Conservation (phyloP, 2,888 invertebrate genomes). For the Trachelus troglodyta region DNA sequence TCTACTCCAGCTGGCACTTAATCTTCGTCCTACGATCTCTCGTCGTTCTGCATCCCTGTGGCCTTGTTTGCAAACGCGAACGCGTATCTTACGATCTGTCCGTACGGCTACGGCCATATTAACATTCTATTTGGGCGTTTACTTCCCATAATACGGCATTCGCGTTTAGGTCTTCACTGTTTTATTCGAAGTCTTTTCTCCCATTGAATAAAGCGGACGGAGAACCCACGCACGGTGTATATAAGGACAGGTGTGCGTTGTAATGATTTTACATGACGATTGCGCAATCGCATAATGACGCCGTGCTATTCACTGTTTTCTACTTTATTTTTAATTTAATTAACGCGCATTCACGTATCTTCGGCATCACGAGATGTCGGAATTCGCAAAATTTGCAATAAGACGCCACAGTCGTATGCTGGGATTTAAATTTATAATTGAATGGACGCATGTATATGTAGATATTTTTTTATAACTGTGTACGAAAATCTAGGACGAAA, state of each 20-base stretch:
- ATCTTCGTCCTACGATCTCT: slow-evolving; percentile 16
- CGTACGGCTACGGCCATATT: not conserved
- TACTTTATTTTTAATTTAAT: not conserved
- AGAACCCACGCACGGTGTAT: not conserved
- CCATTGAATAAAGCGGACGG: not conserved
- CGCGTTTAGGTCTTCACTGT: not conserved
- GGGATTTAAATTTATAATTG: not conserved
- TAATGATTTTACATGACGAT: not conserved
- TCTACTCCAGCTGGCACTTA: slow-evolving; percentile 21
- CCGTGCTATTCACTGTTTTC: not conserved
- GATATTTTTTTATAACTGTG: not conserved
- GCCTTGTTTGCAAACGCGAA: not conserved
- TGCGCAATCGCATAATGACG: not conserved
- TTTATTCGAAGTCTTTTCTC: not conserved
- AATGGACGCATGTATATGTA: not conserved
- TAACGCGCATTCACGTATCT: not conserved
- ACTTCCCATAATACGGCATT: not conserved
- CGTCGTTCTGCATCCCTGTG: slow-evolving; percentile 16
- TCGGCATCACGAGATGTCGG: not conserved
- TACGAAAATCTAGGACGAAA: not conserved
- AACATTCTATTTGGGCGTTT: not conserved
- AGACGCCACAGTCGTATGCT: not conserved
- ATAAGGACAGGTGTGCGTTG: not conserved
- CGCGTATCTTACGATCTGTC: not conserved
- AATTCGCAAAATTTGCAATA: not conserved